Conservation (phyloP, 2,113 vertebrate genomes). For the Brachyhypopomus occidentalis region DNA sequence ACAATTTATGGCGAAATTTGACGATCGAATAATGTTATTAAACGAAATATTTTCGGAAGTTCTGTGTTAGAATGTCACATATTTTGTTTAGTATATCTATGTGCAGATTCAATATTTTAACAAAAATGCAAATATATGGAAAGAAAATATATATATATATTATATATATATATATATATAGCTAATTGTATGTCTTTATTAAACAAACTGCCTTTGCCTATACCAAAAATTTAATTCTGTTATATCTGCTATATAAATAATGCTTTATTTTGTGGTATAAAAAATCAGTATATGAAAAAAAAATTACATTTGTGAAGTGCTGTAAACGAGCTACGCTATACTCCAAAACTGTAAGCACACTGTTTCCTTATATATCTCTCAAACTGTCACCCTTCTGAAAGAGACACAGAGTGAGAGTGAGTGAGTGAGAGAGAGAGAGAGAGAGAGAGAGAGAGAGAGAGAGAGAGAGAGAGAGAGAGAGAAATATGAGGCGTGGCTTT, state of each 20-base stretch:
- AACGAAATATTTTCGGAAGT: constrained; percentile 42
- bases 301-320: constrained; percentile 24
- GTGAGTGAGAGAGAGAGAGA: neutral
- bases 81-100: constrained; percentile 49
- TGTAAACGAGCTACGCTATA: constrained; percentile 1
- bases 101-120: constrained; percentile 43
- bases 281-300: constrained; percentile 1
- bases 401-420: constrained; percentile 1
- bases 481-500: neutral
- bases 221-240: constrained; percentile 65
- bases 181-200: constrained; percentile 62
- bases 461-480: neutral
- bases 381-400: neutral
- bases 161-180: constrained; percentile 28
- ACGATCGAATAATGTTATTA: constrained; percentile 35
- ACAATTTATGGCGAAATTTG: constrained; percentile 30
- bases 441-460: neutral
- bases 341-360: neutral
- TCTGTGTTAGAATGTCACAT: constrained; percentile 50
- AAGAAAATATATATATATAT: neutral
- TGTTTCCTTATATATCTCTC: constrained; percentile 8
- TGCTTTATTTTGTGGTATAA: constrained; percentile 40
- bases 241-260: neutral
- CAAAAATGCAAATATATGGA: constrained; percentile 30
- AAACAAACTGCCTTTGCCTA: constrained; percentile 61